Percentiles rank a stretch among this genome's conserved stretches.
Evolutionary conservation across 1,140 invertebrate species (phyloP).

Genomic region (Aphaenogaster floridana): DNA sequence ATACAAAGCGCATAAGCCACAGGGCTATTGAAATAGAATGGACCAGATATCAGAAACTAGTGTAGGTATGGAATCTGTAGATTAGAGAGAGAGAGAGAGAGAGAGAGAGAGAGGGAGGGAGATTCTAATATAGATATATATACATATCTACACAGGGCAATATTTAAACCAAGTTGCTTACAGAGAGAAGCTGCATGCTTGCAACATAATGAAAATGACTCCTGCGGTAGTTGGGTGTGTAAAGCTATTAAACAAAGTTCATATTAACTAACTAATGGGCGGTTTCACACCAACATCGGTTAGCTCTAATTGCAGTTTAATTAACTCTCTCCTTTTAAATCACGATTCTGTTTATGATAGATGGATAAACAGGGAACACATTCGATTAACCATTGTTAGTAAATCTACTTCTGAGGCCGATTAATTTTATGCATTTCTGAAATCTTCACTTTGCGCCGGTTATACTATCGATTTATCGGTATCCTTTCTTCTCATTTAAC

Average conservation of each 20-base stretch:
- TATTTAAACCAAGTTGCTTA: constrained; percentile 25
- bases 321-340: background rate
- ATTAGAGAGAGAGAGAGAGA: background rate
- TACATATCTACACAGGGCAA: background rate
- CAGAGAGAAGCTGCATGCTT: background rate
- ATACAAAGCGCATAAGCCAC: background rate
- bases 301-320: constrained; percentile 17
- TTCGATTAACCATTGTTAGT: constrained; percentile 22
- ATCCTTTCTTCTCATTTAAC: constrained; percentile 19
- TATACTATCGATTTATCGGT: background rate
- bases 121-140: background rate
- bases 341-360: background rate
- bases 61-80: background rate
- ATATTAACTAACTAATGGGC: constrained; percentile 14
- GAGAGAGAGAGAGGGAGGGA: too few relatives aligned
- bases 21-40: background rate
- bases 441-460: background rate
- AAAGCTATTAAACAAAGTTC: constrained; percentile 30
- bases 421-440: constrained; percentile 2
- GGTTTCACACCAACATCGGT: background rate
- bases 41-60: constrained; percentile 24
- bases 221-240: background rate
- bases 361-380: constrained; percentile 1
- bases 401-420: background rate
- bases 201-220: constrained; percentile 29